Evolutionary conservation across 2,797 vertebrate genomes (phyloP).

Genomic region (Siniperca scherzeri): DNA sequence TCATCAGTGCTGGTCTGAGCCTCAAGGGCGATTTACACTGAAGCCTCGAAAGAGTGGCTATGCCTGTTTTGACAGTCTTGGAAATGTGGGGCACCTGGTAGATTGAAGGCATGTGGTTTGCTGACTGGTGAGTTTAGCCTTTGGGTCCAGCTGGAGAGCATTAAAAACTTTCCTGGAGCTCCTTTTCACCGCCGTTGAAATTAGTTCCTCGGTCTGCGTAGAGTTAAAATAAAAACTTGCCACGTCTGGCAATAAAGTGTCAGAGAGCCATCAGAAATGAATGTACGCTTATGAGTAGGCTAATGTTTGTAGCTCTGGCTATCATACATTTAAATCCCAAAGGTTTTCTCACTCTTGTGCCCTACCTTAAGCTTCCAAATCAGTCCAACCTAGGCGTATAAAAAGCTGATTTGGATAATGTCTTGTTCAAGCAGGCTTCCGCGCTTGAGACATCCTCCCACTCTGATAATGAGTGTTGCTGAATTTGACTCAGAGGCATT

Average conservation of each 20-base stretch:
- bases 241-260: slow-evolving; percentile 12
- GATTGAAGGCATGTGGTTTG: slow-evolving; percentile 49
- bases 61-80: slow-evolving; percentile 27
- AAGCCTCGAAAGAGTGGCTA: slow-evolving; percentile 50
- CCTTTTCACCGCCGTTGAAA: slow-evolving; percentile 43
- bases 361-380: background rate
- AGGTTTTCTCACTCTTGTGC: background rate
- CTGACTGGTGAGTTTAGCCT: slow-evolving; percentile 51
- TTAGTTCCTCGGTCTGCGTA: background rate
- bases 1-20: slow-evolving; percentile 49
- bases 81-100: slow-evolving; percentile 65
- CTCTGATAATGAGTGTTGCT: slow-evolving; percentile 2
- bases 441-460: background rate
- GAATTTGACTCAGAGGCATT: slow-evolving; percentile 17
- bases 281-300: background rate
- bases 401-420: background rate
- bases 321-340: background rate
- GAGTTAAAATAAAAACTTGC: slow-evolving; percentile 20
- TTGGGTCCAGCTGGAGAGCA: slow-evolving; percentile 56
- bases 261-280: slow-evolving; percentile 12
- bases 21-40: slow-evolving; percentile 48
- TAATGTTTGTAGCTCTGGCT: background rate
- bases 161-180: slow-evolving; percentile 56
- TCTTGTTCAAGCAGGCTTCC: slow-evolving; percentile 2
- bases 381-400: background rate